A percentile compares a stretch with the other conserved stretches of the same genome.
Evolutionary conservation across 2,797 vertebrate genomes (phyloP).

Genomic region (Xiphorhynchus erythropygius): DNA sequence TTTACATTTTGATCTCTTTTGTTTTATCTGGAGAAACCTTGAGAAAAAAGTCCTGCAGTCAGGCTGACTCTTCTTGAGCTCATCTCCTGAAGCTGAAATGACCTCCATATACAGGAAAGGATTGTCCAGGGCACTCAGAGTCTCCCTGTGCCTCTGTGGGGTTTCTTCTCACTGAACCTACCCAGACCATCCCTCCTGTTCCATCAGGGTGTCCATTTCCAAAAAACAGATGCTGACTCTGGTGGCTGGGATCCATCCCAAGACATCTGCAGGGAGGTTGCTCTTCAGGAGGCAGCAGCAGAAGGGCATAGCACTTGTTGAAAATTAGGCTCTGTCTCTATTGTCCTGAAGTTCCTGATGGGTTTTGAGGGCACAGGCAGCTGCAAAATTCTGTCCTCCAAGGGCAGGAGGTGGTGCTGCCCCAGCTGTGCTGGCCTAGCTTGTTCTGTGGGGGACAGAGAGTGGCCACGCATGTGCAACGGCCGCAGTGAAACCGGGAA

Average conservation of each 20-base stretch:
- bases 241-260: not conserved
- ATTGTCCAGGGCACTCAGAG: too few relatives aligned
- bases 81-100: not conserved
- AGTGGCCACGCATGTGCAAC: rapidly evolving
- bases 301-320: not conserved
- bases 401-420: not conserved
- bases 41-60: not conserved
- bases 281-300: not conserved
- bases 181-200: not conserved
- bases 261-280: not conserved
- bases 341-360: not conserved
- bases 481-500: not conserved
- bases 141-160: not conserved
- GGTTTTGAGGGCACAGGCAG: not conserved
- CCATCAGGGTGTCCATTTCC: not conserved
- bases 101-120: not conserved
- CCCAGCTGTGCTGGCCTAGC: not conserved
- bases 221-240: not conserved
- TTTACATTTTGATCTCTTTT: not conserved
- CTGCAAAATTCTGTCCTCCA: not conserved
- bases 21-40: not conserved
- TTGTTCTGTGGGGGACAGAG: rapidly evolving
- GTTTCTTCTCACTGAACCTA: not conserved
- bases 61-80: not conserved
- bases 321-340: not conserved